Evolutionary conservation across 2,797 vertebrate genomes (phyloP), one percentile per base, ranked within the genome.

Genomic region (Bradypus variegatus): DNA sequence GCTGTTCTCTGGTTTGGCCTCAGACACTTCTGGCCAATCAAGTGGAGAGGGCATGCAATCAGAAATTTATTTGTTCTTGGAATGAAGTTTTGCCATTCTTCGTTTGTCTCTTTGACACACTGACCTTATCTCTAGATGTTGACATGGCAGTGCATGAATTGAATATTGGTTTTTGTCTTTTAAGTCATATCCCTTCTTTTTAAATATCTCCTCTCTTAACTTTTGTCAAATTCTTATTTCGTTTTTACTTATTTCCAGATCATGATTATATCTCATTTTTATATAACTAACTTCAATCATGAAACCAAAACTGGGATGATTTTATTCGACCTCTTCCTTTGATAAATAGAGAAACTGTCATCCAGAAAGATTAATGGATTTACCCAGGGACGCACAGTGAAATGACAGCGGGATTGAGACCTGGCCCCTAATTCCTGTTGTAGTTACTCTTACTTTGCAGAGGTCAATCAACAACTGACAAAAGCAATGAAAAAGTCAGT

Each of bases 311-410:
- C 11, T 58, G 12, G 5, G 58, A 76, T 89, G 60, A 55, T 79
- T 93, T 76, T 83, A 65, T 53, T 89, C n/a, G 72, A n/a, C 2
- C 21, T 83, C 16, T 90, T 93, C 36, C 85, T 62, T 91, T 94
- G 85, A 76, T 81, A 89, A 75, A 38, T 38, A 84, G n/a, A 69
- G 60, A 82, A 58, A 86, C 9, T 73, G 41, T 85, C 90, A 73
- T 53, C 41, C 19, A 13, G 12, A 11, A 77, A 58, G 19, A 60
- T 65, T 2, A 91, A 78, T 89, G 23, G 36, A 27, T 1, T 81
- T 88, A 73, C 14, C 10, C 12, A 60, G 1, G 41, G 60, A 18
- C 31, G 69, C 23, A 45, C 3, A 67, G 36, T 25, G 55, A 72
- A n/a, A 31, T 12, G 77, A 45, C 12, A 38, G n/a, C 19, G 64